Evolutionary conservation across 2,113 vertebrate species (phyloP).

Genomic region (Cavia porcellus): DNA sequence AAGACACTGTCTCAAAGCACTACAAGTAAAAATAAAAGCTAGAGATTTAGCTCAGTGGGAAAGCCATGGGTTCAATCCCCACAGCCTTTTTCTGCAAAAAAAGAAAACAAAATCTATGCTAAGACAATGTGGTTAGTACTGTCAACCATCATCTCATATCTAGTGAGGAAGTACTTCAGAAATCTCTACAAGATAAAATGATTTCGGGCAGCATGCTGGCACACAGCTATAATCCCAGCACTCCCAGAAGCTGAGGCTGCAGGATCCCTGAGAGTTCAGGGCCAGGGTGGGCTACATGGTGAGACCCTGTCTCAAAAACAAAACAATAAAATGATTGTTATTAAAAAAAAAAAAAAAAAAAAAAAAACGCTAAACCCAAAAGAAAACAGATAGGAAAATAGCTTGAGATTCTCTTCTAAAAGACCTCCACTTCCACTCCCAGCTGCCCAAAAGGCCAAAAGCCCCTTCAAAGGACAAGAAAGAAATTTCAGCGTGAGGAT

Average conservation of each 20-base stretch:
- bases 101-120: neutral
- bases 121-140: neutral
- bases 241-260: neutral
- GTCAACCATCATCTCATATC: neutral
- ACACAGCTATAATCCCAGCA: neutral
- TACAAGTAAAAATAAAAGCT: neutral
- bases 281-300: neutral
- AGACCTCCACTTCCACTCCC: neutral
- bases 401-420: neutral
- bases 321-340: neutral
- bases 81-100: neutral
- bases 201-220: neutral
- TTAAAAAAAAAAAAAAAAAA: neutral
- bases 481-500: conserved; percentile 3
- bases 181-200: neutral
- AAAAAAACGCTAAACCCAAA: neutral
- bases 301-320: neutral
- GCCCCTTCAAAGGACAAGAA: neutral
- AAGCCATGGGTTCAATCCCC: neutral
- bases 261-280: neutral
- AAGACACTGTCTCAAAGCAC: neutral
- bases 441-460: neutral
- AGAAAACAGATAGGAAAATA: neutral
- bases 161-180: neutral
- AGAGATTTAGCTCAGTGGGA: neutral